Percentiles rank a stretch among this genome's conserved stretches.
phyloP scores from a whole-genome alignment of 2,888 invertebrate genomes.

The Drosophila neotestacea region DNA sequence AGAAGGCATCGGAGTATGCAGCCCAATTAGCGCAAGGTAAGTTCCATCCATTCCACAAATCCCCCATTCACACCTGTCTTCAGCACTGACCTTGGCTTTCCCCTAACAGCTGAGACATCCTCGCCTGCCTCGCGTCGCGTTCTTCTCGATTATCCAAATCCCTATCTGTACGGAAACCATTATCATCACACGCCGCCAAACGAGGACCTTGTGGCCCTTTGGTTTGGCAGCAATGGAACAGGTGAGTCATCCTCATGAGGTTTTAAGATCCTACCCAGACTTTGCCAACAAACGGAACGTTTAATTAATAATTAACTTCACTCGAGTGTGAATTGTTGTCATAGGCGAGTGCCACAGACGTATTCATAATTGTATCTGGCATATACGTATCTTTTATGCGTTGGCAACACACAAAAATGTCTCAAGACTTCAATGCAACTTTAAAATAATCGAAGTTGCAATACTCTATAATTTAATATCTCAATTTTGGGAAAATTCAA shows the following conservation, averaged over 20 bases:
- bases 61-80: neutral
- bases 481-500: neutral
- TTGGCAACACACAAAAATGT: conserved; percentile 9
- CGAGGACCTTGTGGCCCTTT: conserved; percentile 91
- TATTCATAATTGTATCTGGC: conserved; percentile 38
- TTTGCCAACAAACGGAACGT: conserved; percentile 46
- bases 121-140: conserved; percentile 85
- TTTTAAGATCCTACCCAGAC: neutral
- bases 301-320: conserved; percentile 67
- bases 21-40: conserved; percentile 84
- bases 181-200: conserved; percentile 87
- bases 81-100: neutral
- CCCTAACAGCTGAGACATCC: conserved; percentile 82
- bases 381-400: conserved; percentile 9
- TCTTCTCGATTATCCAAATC: conserved; percentile 85
- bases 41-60: conserved; percentile 15
- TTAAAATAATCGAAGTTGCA: neutral
- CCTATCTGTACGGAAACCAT: conserved; percentile 85
- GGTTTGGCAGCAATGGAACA: conserved; percentile 89
- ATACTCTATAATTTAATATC: conserved; percentile 5
- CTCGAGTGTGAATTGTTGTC: conserved; percentile 65
- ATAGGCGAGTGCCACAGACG: conserved; percentile 40
- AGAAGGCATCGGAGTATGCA: conserved; percentile 85
- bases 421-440: neutral
- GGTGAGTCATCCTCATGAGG: conserved; percentile 85